Conservation (phyloP, 2,888 invertebrate genomes). For the Atherix ibis region DNA sequence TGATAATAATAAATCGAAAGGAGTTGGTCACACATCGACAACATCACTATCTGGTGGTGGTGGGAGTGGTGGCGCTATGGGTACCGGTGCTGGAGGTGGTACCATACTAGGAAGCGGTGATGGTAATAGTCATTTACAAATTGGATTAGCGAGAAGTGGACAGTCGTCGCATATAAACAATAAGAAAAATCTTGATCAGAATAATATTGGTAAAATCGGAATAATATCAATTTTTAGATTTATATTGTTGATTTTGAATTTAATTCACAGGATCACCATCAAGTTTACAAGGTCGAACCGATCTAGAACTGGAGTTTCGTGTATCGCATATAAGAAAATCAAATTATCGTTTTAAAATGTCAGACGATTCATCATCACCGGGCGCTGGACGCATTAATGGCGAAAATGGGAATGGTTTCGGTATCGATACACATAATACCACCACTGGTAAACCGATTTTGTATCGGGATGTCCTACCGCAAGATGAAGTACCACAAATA, state of each 20-base stretch:
- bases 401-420: conserved; percentile 2
- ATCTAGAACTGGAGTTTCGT: conserved; percentile 28
- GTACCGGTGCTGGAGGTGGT: conserved; percentile 3
- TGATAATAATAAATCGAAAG: conserved; percentile 19
- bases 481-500: conserved; percentile 32
- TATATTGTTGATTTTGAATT: no score
- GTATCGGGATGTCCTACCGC: conserved; percentile 29
- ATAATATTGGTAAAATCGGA: no score
- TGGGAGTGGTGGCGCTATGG: background rate
- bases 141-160: no score
- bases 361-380: conserved; percentile 20
- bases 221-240: no score
- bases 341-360: conserved; percentile 29
- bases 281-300: conserved; percentile 15
- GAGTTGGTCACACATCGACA: conserved; percentile 11
- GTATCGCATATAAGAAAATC: conserved; percentile 29
- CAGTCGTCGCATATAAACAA: conserved; percentile 1
- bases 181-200: no score
- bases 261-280: no score
- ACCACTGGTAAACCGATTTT: conserved; percentile 12
- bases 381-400: conserved; percentile 28
- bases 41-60: conserved; percentile 10
- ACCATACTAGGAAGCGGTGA: background rate
- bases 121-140: conserved; percentile 5
- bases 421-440: background rate